Base-by-base conservation (phyloP, 1,140 invertebrate species). In the Polypedilum vanderplanki region DNA sequence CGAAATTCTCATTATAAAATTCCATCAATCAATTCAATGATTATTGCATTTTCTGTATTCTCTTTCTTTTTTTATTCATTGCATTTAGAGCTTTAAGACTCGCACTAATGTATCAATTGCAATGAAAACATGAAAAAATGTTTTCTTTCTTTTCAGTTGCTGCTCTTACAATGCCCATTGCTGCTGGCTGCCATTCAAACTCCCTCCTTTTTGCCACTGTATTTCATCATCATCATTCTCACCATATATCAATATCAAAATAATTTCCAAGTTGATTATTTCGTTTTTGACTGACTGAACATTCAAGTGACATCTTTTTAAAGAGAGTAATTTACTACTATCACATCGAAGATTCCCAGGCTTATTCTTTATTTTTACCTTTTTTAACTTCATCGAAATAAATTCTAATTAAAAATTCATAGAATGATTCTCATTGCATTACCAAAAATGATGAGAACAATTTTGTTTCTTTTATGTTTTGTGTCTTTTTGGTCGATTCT, bases 1-100 rank as follows among this genome's bases (percentile, higher is more conserved):
- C 46, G 46, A 57, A 57, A 57, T 57, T 57, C 46, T 57, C 46
- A 57, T 57, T 57, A 57, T 57, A 57, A 57, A 57, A 57, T 57
- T 57, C 46, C 46, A 57, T 57, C 46, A 57, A 57, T 57, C 46
- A 57, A 57, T 57, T 57, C 46, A 57, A 57, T 57, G 46, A 57
- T 57, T 57, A 57, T 57, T 57, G 46, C 46, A 57, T 57, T 57
- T 46, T 57, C 24, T 33, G 24, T 57, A 57, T 57, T 57, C n/a
- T 57, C 12, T 57, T 57, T 57, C 12, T 57, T 57, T n/a, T 57
- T 57, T 57, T 57, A 12, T 46, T 57, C 24, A 33, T 33, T 33
- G 24, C 24, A 33, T 33, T 33, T 33, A 33, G 24, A 33, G 24
- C 46, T 57, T 57, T 57, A n/a, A 57, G n/a, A 57, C 24, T 57